Evolutionary conservation across 2,797 vertebrate species (phyloP).

Genomic region (Scomberomorus guttatus): DNA sequence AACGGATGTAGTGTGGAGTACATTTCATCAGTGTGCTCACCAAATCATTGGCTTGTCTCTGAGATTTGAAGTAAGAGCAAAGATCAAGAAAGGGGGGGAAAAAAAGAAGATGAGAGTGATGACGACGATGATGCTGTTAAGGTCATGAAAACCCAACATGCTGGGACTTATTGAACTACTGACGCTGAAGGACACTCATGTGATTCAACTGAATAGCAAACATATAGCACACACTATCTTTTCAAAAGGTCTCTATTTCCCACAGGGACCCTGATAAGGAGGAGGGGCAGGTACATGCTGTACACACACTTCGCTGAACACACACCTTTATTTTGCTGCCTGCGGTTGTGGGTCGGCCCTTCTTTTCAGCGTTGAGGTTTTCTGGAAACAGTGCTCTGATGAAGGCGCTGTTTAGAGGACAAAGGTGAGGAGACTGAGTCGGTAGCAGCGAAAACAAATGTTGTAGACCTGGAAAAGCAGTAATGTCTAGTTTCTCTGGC

Average conservation of each 20-base stretch:
- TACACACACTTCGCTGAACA: background rate
- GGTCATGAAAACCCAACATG: constrained; percentile 1
- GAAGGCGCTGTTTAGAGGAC: constrained; percentile 87
- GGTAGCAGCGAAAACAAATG: constrained; percentile 21
- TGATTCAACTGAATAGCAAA: constrained; percentile 16
- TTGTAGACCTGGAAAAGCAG: constrained; percentile 1
- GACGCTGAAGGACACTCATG: constrained; percentile 22
- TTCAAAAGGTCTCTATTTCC: constrained; percentile 15
- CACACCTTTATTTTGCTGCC: constrained; percentile 99
- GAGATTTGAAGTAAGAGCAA: constrained; percentile 31
- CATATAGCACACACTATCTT: constrained; percentile 17
- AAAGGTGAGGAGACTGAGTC: constrained; percentile 30
- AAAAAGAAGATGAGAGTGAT: constrained; percentile 1
- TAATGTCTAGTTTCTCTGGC: constrained; percentile 14
- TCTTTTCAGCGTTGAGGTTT: constrained; percentile 97
- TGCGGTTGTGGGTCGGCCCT: constrained; percentile 96
- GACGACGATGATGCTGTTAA: background rate
- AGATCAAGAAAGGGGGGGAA: constrained; percentile 7
- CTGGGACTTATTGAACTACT: background rate
- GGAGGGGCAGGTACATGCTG: constrained; percentile 10
- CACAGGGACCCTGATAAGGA: constrained; percentile 26
- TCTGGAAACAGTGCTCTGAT: constrained; percentile 96
- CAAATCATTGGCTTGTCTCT: constrained; percentile 99
- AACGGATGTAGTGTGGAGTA: constrained; percentile 98
- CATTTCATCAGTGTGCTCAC: constrained; percentile 99